phyloP scores from a whole-genome alignment of 2,797 vertebrate species.

The Protosalanx chinensis region DNA sequence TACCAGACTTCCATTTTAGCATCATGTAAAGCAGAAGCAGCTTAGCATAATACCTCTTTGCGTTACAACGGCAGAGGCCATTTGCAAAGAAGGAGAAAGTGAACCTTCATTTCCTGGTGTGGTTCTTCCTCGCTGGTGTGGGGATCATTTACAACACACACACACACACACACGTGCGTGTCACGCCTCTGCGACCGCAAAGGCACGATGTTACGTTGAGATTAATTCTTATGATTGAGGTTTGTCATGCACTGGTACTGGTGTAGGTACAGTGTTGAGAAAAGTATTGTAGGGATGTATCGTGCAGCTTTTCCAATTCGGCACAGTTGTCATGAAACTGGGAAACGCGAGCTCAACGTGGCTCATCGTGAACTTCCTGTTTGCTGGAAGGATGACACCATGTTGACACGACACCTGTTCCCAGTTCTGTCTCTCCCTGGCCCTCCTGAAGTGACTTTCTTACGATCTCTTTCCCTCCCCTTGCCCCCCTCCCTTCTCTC shows the following conservation, averaged over 20 bases:
- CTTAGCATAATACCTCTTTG: no score
- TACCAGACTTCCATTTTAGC: conserved; percentile 21
- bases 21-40: conserved; percentile 37
- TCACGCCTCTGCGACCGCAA: neutral
- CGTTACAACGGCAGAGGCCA: no score
- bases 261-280: conserved; percentile 1
- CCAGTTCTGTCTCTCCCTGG: conserved; percentile 38
- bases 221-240: no score
- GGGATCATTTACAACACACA: neutral
- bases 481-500: neutral
- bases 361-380: conserved; percentile 20
- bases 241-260: conserved; percentile 30
- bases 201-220: neutral
- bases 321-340: neutral
- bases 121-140: neutral
- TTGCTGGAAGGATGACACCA: conserved; percentile 23
- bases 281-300: no score
- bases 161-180: neutral
- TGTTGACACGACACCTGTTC: conserved; percentile 55
- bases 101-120: conserved; percentile 25
- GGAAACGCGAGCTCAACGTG: conserved; percentile 18
- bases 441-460: conserved; percentile 19
- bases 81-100: neutral
- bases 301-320: no score
- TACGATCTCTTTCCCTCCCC: conserved; percentile 24